Conservation (phyloP, 2,797 vertebrate species). For the Pseudochirops cupreus region DNA sequence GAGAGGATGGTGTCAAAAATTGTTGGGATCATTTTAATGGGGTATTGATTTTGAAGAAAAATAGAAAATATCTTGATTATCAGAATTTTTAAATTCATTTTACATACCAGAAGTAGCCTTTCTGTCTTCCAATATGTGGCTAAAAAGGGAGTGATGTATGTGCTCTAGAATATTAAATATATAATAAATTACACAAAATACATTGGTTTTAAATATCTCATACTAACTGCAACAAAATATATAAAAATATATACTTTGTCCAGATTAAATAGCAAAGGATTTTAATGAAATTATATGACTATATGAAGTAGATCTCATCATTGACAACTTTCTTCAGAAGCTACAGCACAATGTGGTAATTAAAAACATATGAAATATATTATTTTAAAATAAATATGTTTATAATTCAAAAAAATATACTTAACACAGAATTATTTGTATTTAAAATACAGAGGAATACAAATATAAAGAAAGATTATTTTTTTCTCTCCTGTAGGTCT, state of each 20-base stretch:
- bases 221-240: not conserved
- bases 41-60: too few species aligned
- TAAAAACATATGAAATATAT: not conserved
- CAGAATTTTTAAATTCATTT: too few species aligned
- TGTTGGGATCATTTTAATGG: too few species aligned
- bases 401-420: not conserved
- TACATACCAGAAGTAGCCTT: too few species aligned
- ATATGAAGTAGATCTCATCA: not conserved
- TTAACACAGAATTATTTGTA: slow-evolving; percentile 7
- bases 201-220: not conserved
- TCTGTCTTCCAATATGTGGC: too few species aligned
- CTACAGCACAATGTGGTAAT: not conserved
- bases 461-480: slow-evolving; percentile 11
- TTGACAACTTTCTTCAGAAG: not conserved
- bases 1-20: too few species aligned
- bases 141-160: not conserved
- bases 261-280: not conserved
- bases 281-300: not conserved
- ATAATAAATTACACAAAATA: not conserved
- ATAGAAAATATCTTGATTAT: too few species aligned
- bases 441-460: not conserved
- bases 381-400: not conserved
- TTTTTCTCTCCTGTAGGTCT: not conserved
- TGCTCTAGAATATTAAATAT: not conserved
- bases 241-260: not conserved